Percentiles rank a stretch among this genome's conserved stretches.
Evolutionary conservation across 2,888 invertebrate genomes (phyloP).

Genomic region (Oasisia sp.): DNA sequence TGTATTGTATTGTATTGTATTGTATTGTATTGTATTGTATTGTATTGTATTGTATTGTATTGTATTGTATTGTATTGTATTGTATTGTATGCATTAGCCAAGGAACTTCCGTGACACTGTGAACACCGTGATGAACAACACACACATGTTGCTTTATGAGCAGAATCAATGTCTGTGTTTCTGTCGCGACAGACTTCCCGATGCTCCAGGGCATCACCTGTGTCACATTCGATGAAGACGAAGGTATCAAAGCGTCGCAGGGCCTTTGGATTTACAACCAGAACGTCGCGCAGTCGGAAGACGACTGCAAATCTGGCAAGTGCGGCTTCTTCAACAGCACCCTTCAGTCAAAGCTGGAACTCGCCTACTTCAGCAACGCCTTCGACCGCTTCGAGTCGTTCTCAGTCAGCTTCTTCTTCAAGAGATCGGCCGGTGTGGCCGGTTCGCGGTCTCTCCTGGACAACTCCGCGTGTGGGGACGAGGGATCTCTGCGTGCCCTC

Average conservation of each 20-base stretch:
- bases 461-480: neutral
- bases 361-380: constrained; percentile 25
- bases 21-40: too few species aligned
- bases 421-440: neutral
- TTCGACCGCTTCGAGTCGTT: constrained; percentile 19
- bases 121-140: neutral
- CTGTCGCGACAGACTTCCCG: neutral
- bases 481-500: neutral
- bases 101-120: neutral
- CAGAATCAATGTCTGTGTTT: neutral
- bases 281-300: neutral
- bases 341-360: neutral
- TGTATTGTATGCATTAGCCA: neutral
- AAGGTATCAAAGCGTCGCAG: neutral
- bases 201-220: constrained; percentile 13
- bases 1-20: neutral
- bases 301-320: neutral
- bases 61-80: too few species aligned
- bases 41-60: too few species aligned
- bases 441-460: constrained; percentile 13
- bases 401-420: constrained; percentile 20
- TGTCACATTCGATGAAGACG: neutral
- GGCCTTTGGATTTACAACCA: constrained; percentile 19
- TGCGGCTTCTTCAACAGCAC: constrained; percentile 23
- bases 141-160: neutral